Evolutionary conservation across 2,797 vertebrate genomes (phyloP).

Genomic region (Remorina albescens): DNA sequence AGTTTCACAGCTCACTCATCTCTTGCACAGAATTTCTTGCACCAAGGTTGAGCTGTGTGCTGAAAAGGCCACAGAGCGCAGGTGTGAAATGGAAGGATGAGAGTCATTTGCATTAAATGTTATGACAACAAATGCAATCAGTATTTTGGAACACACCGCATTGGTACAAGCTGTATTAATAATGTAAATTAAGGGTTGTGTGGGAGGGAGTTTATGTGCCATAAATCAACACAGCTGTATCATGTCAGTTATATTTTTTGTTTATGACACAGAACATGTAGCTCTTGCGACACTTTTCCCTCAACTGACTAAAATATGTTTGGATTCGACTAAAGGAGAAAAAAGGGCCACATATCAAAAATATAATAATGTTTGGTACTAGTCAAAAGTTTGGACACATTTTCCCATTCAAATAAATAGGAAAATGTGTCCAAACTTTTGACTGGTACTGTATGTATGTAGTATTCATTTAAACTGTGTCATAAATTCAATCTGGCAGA

Average conservation of each 20-base stretch:
- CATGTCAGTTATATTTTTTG: slow-evolving; percentile 46
- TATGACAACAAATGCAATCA: slow-evolving; percentile 65
- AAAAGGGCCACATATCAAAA: slow-evolving; percentile 12
- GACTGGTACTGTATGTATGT: too few relatives aligned
- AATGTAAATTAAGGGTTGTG: slow-evolving; percentile 50
- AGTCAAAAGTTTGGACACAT: too few relatives aligned
- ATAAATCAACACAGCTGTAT: slow-evolving; percentile 48
- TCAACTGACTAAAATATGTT: slow-evolving; percentile 51
- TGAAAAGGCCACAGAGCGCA: slow-evolving; percentile 44
- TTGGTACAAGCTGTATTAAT: slow-evolving; percentile 61
- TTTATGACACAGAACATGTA: slow-evolving; percentile 58
- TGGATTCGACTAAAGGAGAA: slow-evolving; percentile 35
- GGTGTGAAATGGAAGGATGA: slow-evolving; percentile 35
- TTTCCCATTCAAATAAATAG: too few relatives aligned
- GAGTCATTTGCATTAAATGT: slow-evolving; percentile 41
- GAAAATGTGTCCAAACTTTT: too few relatives aligned
- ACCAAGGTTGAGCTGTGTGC: slow-evolving; percentile 13
- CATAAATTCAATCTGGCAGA: slow-evolving; percentile 4
- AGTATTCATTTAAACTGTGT: not conserved
- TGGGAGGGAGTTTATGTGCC: slow-evolving; percentile 32
- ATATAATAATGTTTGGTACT: not conserved
- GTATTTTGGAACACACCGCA: slow-evolving; percentile 68
- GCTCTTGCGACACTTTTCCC: slow-evolving; percentile 30
- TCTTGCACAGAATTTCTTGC: slow-evolving; percentile 25
- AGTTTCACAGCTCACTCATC: slow-evolving; percentile 42